Base-by-base conservation (phyloP, 2,888 invertebrate species). In the Hermaeophaga mercurialis region DNA sequence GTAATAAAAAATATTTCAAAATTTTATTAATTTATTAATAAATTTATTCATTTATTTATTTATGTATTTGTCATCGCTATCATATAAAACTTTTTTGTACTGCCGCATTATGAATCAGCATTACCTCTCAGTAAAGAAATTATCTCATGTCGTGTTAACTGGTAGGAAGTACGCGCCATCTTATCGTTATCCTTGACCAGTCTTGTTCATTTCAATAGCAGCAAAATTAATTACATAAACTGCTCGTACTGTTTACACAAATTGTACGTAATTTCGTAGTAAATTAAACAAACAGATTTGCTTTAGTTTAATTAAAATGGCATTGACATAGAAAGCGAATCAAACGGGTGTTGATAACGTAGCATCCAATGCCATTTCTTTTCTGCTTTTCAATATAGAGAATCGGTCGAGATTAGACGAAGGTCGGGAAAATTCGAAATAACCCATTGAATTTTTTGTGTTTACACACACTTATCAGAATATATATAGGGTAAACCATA, bases 211-310 rank as follows among this genome's bases (percentile, higher is more conserved):
- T 46, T 34, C 9, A 31, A 7, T 19, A 18, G 11, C 18, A 45
- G 17, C 26, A 17, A 45, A 33, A 46, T 34, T 46, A 34, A 34
- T 46, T 46, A 22, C 46, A 19, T 19, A 18, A 46, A 46, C 33
- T 12, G 18, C n/a, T 18, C 34, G 33, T 12, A 22, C 8, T 46
- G 46, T 34, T 33, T 46, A 34, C 33, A 46, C 14, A 46, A 34
- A 22, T 46, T 46, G 46, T 34, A 33, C 9, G 14, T 33, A 19
- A 34, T 46, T 33, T 46, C 34, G 34, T 14, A 22, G 22, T 12
- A 26, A 26, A 33, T 46, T 46, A 34, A 34, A 46, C 34, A 46
- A 34, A 34, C 34, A 34, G n/a, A 9, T 31, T 11, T 8, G n/a
- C n/a, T n/a, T n/a, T n/a, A n/a, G n/a, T n/a, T n/a, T n/a, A n/a